Conservation (phyloP, 2,797 vertebrate species). For the Meda fulgida region DNA sequence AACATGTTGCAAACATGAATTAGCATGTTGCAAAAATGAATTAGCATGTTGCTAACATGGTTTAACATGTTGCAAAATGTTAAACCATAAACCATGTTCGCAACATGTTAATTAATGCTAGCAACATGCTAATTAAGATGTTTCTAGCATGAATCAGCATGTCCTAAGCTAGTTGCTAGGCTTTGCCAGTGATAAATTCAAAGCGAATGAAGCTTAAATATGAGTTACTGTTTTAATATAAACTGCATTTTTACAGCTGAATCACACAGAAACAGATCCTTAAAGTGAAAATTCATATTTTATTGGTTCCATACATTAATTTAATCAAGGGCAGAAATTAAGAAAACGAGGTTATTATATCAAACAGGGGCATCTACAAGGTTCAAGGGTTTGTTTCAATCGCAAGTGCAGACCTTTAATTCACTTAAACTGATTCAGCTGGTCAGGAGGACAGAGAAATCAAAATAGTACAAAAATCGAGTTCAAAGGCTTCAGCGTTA, state of each 20-base stretch:
- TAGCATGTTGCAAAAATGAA: no score
- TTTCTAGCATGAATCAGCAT: background rate
- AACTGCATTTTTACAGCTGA: background rate
- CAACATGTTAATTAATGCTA: no score
- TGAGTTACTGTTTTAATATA: no score
- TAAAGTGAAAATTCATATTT: conserved; percentile 88
- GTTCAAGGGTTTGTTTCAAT: conserved; percentile 64
- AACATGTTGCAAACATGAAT: no score
- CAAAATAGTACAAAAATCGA: conserved; percentile 19
- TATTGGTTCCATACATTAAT: conserved; percentile 96
- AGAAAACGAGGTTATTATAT: conserved; percentile 75
- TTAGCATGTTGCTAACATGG: rapidly evolving
- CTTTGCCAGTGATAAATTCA: no score
- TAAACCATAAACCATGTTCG: no score
- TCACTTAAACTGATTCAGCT: conserved; percentile 35
- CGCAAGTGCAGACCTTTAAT: conserved; percentile 59
- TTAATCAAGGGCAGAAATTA: conserved; percentile 88
- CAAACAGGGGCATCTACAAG: conserved; percentile 76
- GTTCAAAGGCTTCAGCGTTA: conserved; percentile 11
- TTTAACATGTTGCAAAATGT: no score
- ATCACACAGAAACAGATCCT: conserved; percentile 7
- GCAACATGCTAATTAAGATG: no score
- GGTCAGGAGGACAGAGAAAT: conserved; percentile 28
- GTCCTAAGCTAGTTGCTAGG: no score
- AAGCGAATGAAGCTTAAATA: no score